Evolutionary conservation across 2,888 invertebrate species (phyloP).

Genomic region (Drosophila sordidula): DNA sequence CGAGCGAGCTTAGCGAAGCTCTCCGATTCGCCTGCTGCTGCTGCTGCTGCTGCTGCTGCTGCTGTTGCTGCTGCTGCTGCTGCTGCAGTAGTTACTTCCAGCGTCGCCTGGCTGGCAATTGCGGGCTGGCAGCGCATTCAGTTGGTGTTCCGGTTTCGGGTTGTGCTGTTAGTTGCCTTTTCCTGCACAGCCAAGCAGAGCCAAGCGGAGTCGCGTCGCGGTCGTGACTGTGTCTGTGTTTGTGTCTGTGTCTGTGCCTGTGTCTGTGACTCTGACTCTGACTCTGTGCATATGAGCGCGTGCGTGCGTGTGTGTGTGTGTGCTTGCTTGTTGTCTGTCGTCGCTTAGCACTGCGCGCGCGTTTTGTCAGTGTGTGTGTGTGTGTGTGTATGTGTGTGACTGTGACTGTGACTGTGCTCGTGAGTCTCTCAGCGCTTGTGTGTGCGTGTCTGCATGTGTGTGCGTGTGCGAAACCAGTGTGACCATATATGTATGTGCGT

Average conservation of each 20-base stretch:
- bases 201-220: constrained; percentile 64
- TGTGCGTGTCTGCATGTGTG: constrained; percentile 22
- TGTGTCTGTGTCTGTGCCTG: constrained; percentile 40
- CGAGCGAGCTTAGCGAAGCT: constrained; percentile 30
- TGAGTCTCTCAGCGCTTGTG: constrained; percentile 5
- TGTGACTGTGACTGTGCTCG: constrained; percentile 7
- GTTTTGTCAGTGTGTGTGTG: constrained; percentile 45
- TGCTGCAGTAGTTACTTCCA: constrained; percentile 70
- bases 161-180: constrained; percentile 86
- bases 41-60: constrained; percentile 1
- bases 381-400: constrained; percentile 29
- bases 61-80: constrained; percentile 15
- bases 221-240: constrained; percentile 53
- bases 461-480: constrained; percentile 56
- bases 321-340: constrained; percentile 70
- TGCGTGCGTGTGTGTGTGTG: constrained; percentile 22
- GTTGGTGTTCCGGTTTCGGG: constrained; percentile 86
- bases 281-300: constrained; percentile 35
- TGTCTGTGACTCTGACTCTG: constrained; percentile 29
- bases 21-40: constrained; percentile 20
- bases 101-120: constrained; percentile 74
- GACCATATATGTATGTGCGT: constrained; percentile 57
- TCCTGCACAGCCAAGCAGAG: constrained; percentile 76
- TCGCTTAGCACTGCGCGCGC: constrained; percentile 71
- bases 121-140: constrained; percentile 81